These are phyloP conservation scores for Elysia chlorotica DNA, from an alignment of 1,140 invertebrate genomes.

Conservation along the genomic window DNA sequence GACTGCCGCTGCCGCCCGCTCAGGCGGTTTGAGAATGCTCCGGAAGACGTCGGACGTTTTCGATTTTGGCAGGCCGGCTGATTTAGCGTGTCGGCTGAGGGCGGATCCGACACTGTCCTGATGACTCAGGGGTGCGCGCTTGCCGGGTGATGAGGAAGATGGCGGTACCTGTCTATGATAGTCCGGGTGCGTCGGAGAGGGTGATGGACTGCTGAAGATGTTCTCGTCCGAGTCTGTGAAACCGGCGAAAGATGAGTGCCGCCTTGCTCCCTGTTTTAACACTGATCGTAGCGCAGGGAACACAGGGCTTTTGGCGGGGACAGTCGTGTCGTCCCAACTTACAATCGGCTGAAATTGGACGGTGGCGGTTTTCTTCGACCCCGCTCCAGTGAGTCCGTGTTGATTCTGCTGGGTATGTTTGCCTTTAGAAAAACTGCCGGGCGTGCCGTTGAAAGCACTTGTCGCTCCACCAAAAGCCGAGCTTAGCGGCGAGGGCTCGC, in stretches of 20 bases:
- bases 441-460: not conserved
- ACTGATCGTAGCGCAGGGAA: constrained; percentile 16
- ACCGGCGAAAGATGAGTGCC: constrained; percentile 22
- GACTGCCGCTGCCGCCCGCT: not conserved
- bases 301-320: not conserved
- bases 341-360: constrained; percentile 19
- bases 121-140: no score
- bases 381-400: not conserved
- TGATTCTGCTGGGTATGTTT: not conserved
- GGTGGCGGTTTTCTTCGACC: constrained; percentile 14
- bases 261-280: constrained; percentile 6
- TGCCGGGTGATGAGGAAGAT: no score
- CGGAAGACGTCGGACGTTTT: constrained; percentile 19
- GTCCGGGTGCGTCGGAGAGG: no score
- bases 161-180: no score
- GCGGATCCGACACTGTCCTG: not conserved
- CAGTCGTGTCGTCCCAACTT: constrained; percentile 13
- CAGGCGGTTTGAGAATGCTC: constrained; percentile 19
- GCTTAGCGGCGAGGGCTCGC: not conserved
- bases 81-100: not conserved
- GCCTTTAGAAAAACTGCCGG: not conserved
- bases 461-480: not conserved
- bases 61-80: constrained; percentile 20
- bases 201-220: not conserved
- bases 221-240: constrained; percentile 12